Conservation (phyloP, 2,888 invertebrate genomes). For the Alloscopus bannaensis region DNA sequence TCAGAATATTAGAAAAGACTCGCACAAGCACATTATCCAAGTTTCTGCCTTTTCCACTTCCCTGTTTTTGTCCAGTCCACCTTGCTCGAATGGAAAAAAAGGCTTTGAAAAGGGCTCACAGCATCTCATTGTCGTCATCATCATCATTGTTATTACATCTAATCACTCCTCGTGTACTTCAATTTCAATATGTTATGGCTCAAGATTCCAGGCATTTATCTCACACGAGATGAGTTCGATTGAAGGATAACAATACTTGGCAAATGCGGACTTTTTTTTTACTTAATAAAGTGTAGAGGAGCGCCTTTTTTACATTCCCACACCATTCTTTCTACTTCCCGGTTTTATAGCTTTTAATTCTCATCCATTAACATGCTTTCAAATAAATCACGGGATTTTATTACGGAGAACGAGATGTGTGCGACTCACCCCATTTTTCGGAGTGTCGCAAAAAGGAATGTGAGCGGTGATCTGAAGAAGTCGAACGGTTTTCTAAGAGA, state of each 20-base stretch:
- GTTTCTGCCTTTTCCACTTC: constrained; percentile 8
- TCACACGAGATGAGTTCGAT: constrained; percentile 47
- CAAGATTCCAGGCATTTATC: constrained; percentile 59
- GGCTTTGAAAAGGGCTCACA: constrained; percentile 26
- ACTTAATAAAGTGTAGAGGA: too few relatives aligned
- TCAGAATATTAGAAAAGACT: constrained; percentile 23
- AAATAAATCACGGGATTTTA: constrained; percentile 51
- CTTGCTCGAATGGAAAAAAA: constrained; percentile 20
- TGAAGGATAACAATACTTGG: constrained; percentile 50
- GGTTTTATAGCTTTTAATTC: constrained; percentile 61
- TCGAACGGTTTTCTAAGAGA: too few relatives aligned
- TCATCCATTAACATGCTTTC: constrained; percentile 60
- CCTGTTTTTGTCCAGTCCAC: constrained; percentile 34
- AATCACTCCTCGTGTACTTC: constrained; percentile 54
- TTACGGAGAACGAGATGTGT: background rate
- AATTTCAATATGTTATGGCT: constrained; percentile 47
- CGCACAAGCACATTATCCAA: constrained; percentile 35
- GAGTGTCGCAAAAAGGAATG: too few relatives aligned
- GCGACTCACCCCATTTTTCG: too few relatives aligned
- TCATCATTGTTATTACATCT: constrained; percentile 44
- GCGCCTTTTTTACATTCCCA: constrained; percentile 34
- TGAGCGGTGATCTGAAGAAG: too few relatives aligned
- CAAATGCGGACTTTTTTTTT: constrained; percentile 5
- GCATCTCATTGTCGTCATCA: constrained; percentile 26
- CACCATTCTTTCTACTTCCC: constrained; percentile 36